Evolutionary conservation across 2,888 invertebrate species (phyloP), one percentile per base, ranked within the genome.

Genomic region (Leucozona laternaria): DNA sequence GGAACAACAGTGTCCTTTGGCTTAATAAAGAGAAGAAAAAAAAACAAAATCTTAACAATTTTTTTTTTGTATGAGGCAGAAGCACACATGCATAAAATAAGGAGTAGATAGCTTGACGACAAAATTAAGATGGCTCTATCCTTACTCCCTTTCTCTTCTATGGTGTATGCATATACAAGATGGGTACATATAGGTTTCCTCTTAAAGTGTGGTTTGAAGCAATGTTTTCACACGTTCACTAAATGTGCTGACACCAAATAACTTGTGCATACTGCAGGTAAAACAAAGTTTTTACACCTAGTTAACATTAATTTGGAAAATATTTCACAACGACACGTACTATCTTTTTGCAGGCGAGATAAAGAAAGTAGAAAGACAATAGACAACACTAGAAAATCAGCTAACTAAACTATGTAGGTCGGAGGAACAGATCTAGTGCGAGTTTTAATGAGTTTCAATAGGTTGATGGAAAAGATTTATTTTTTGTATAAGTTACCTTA

Each of bases 221-320:
- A 28, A 62, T 25, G 64, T 62, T 78, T 86, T 68, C 70, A 73
- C 77, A 73, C 82, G 73, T 78, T 34, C 40, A 34, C 62, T 82
- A 43, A 68, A 81, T 72, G 60, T 60, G 72, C 40, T 43, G 25
- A 43, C 60, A 71, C 77, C 55, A 66, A 50, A 31, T 7, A 76
- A 64, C 75, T 60, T 73, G 17, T 45, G 53, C 50, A 25, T 57
- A 17, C 13, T 37, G 37, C 37, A 60, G 37, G 22, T 20, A 6
- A 22, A 22, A 22, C 31, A 22, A 25, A 53, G 15, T 7, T 11
- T 53, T 7, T 25, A 53, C 2, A 4, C 4, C 2, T 20, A 60
- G 60, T 60, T 60, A 22, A 60, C 22, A 60, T 40, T 60, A 40
- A 60, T 60, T 60, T 40, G 37, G 37, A 60, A 40, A 15, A 22